These are phyloP conservation scores for Trochalopteron elliotii DNA, from an alignment of 2,113 vertebrate genomes.

Conservation along the genomic window DNA sequence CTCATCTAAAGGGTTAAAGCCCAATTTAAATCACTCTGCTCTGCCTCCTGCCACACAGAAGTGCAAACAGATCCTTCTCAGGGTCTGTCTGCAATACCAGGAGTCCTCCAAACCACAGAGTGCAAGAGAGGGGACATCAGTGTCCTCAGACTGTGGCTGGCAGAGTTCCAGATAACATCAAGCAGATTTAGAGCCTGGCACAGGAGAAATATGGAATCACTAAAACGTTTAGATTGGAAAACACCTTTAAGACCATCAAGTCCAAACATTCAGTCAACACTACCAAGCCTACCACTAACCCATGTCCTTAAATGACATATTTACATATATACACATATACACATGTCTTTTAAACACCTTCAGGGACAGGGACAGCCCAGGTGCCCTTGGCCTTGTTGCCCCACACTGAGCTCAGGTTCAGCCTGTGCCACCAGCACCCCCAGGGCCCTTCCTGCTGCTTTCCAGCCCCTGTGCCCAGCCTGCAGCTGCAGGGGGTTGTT, in stretches of 20 bases:
- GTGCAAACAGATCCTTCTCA: neutral
- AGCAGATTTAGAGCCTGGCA: neutral
- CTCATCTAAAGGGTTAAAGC: neutral
- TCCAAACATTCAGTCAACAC: neutral
- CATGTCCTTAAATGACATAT: neutral
- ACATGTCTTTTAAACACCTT: accelerated
- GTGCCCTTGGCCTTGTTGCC: neutral
- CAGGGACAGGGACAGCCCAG: neutral
- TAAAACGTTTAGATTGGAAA: neutral
- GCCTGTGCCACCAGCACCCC: neutral
- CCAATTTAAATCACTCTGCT: neutral
- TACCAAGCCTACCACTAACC: neutral
- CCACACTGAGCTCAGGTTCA: neutral
- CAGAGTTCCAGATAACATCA: neutral
- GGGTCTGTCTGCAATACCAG: neutral
- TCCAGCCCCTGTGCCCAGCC: neutral
- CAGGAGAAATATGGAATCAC: neutral
- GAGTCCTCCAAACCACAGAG: neutral
- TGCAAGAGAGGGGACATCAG: neutral
- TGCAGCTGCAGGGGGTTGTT: neutral
- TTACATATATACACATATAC: too few species aligned
- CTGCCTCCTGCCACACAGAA: neutral
- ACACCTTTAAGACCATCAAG: neutral
- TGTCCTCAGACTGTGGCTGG: neutral
- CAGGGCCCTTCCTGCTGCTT: neutral